Evolutionary conservation across 2,888 invertebrate species (phyloP).

Genomic region (Eurytoma californica): DNA sequence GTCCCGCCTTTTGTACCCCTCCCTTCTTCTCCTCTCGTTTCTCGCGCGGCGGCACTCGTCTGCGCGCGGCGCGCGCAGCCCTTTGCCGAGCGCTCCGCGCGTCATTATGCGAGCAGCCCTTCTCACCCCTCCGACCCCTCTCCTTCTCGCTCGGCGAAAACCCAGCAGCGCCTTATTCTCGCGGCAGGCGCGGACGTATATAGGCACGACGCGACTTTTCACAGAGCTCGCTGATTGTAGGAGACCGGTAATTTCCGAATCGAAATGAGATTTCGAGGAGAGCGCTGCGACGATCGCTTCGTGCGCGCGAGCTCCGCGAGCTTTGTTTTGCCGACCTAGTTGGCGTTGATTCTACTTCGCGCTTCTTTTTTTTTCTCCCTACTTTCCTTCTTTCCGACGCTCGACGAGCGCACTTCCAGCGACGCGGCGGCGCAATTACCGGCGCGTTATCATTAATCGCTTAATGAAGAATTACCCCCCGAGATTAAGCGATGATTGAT

Average conservation of each 20-base stretch:
- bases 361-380: not conserved
- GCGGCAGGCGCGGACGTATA: not conserved
- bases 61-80: slow-evolving; percentile 36
- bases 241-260: slow-evolving; percentile 43
- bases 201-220: not conserved
- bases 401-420: too few species aligned
- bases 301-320: too few species aligned
- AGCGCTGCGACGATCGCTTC: too few species aligned
- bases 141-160: slow-evolving; percentile 19
- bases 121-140: slow-evolving; percentile 15
- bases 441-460: too few species aligned
- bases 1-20: slow-evolving; percentile 36
- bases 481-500: too few species aligned
- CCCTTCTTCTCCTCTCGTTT: slow-evolving; percentile 48
- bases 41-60: not conserved
- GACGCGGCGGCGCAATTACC: not conserved
- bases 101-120: slow-evolving; percentile 35
- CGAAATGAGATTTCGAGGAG: slow-evolving; percentile 19
- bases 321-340: not conserved
- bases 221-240: slow-evolving; percentile 26
- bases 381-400: too few species aligned
- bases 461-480: too few species aligned
- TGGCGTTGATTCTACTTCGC: not conserved
- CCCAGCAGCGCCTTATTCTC: slow-evolving; percentile 3
- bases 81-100: slow-evolving; percentile 17